Conservation (phyloP, 2,888 invertebrate genomes). For the Drosophila hawaiiensis region DNA sequence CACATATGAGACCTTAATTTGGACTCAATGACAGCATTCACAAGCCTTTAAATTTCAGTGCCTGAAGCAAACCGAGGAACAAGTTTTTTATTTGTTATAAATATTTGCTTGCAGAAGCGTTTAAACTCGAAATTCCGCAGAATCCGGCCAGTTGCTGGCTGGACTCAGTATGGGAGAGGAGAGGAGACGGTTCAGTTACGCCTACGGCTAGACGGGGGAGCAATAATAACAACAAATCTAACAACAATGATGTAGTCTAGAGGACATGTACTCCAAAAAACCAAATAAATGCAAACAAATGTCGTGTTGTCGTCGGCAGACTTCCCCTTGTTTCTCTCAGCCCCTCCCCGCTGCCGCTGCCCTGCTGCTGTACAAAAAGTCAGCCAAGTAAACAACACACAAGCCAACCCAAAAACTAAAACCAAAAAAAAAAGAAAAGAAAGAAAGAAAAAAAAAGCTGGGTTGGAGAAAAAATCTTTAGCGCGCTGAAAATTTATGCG, state of each 20-base stretch:
- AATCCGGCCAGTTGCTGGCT: conserved; percentile 17
- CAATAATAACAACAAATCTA: conserved; percentile 10
- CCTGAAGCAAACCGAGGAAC: conserved; percentile 9
- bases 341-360: too few relatives aligned
- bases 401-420: background rate
- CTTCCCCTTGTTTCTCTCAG: background rate
- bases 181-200: conserved; percentile 31
- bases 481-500: conserved; percentile 74
- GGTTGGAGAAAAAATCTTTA: conserved; percentile 44
- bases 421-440: background rate
- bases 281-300: conserved; percentile 78
- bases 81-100: background rate
- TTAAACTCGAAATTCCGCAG: conserved; percentile 1
- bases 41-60: conserved; percentile 1
- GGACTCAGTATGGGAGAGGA: background rate
- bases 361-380: conserved; percentile 5
- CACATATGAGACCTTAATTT: background rate
- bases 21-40: background rate
- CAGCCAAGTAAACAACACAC: conserved; percentile 19
- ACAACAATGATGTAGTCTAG: conserved; percentile 31
- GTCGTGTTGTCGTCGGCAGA: conserved; percentile 48
- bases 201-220: conserved; percentile 49
- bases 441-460: background rate
- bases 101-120: conserved; percentile 20
- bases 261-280: conserved; percentile 52